Evolutionary conservation across 2,113 vertebrate genomes (phyloP), one percentile per base, ranked within the genome.

Genomic region (Callipepla squamata): DNA sequence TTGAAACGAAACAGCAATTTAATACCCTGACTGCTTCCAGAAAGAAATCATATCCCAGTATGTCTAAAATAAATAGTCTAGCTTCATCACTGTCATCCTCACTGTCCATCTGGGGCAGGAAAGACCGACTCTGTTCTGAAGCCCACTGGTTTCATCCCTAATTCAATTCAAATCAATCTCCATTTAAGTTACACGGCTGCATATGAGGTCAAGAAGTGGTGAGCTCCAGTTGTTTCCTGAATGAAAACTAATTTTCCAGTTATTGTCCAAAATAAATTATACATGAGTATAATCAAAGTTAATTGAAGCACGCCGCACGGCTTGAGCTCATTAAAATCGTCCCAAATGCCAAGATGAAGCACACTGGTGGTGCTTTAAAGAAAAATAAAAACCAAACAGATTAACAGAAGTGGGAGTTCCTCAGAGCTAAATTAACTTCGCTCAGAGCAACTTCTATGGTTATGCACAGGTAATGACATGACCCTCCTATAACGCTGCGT

Each of bases 141-240:
- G 8, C 17, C 11, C 62, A 68, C 34, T n/a, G 3, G 25, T 67
- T 42, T 77, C 59, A 63, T 58, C 18, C 12, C 23, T 47, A 75
- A 85, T 18, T 68, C 75, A 91, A 91, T 51, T 79, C 26, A 89
- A 17, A 44, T 68, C 7, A 2, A 23, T 65, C 40, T 81, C 87
- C 34, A 82, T 68, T 82, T 82, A 73, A 76, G 44, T 79, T 79
- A 76, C 3, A 4, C 1, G 15, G 28, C 15, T 36, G 15, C 57
- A 44, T 2, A 68, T 28, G 20, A 94, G 58, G 78, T 78, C 61
- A 96, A 75, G 36, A 93, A 2, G 2, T 1, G 2, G 51, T 51
- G 74, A 81, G 87, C 21, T 63, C 55, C 93, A 84, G 82, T 68
- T 93, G 62, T 38, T 87, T 89, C 94, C 66, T 72, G 62, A 90